Evolutionary conservation across 2,113 vertebrate genomes (phyloP), one percentile per base, ranked within the genome.

Genomic region (Vidua macroura): DNA sequence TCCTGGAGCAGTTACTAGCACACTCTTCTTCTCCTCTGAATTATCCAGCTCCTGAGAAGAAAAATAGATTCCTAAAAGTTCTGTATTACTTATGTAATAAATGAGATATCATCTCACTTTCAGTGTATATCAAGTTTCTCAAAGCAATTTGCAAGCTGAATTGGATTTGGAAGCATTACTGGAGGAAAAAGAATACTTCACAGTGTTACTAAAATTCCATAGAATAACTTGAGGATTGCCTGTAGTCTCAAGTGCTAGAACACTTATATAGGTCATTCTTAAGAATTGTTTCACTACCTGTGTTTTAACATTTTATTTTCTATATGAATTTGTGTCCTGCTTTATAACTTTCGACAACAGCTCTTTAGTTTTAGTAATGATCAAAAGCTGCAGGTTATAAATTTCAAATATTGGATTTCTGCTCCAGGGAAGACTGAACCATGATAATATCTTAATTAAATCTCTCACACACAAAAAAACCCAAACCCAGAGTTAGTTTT

Each of bases 21-120:
- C 95, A 49, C 91, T 97, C 67, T 95, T 98, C 88, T 97, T 97
- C 76, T 98, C 98, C 88, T 98, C 97, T 39, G 96, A 96, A 83
- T 91, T 89, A 75, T 55, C 97, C 59, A 83, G 76, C 19, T 98
- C 98, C 98, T 98, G 84, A 80, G 68, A 94, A 92, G 59, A 44
- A 77, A 78, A 60, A 56, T 0, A 92, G 15, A 70, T 51, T 53
- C 18, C 35, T 95, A 88, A 62, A 4, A 85, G 56, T 88, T 86
- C 79, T 55, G 28, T 13, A 95, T 41, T 24, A 55, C 23, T 55
- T 73, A 25, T 4, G 39, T 39, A 60, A 56, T 18, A 55, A 64
- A 78, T 64, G 55, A 72, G 62, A 30, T 37, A 18, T 18, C 41
- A 55, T 31, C 31, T 94, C 49, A 44, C 23, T 77, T 83, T 60